A percentile compares a stretch with the other conserved stretches of the same genome.
Evolutionary conservation across 1,140 invertebrate species (phyloP).

Genomic region (Charaxes varanes): DNA sequence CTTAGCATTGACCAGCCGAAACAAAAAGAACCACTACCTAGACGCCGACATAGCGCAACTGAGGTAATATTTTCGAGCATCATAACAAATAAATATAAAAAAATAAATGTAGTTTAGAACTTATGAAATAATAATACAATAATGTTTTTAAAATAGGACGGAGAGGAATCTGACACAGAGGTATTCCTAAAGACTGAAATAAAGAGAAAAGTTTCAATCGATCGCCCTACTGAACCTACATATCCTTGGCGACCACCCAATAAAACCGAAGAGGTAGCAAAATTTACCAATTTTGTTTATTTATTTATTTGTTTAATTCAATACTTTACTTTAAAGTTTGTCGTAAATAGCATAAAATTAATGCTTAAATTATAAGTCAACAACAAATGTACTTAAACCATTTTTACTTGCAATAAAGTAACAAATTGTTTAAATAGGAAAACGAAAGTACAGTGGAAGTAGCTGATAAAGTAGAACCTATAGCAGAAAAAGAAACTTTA

Average conservation of each 20-base stretch:
- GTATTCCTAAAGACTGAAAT: conserved; percentile 13
- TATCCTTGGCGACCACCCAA: conserved; percentile 31
- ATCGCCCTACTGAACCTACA: conserved; percentile 24
- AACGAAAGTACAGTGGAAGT: conserved; percentile 1
- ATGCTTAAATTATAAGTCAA: too few species aligned
- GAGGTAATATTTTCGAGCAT: conserved; percentile 31
- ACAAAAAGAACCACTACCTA: conserved; percentile 22
- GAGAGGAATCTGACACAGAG: conserved; percentile 22
- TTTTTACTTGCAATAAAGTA: too few species aligned
- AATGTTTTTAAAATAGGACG: conserved; percentile 26
- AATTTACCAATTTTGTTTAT: too few species aligned
- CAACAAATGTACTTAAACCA: too few species aligned
- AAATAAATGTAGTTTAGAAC: not conserved
- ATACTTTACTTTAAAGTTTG: too few species aligned
- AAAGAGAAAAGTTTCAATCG: conserved; percentile 26
- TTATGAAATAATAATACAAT: not conserved
- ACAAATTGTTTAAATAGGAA: not conserved
- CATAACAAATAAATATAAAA: conserved; percentile 2
- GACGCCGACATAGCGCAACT: conserved; percentile 37
- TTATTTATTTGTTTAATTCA: too few species aligned
- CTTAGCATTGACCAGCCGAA: conserved; percentile 36
- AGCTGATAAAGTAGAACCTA: conserved; percentile 1
- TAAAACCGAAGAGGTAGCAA: conserved; percentile 30
- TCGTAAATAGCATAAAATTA: too few species aligned
- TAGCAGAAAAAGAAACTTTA: not conserved